These are phyloP conservation scores for Phaethon lepturus DNA, from an alignment of 2,113 vertebrate species.

Conservation along the genomic window DNA sequence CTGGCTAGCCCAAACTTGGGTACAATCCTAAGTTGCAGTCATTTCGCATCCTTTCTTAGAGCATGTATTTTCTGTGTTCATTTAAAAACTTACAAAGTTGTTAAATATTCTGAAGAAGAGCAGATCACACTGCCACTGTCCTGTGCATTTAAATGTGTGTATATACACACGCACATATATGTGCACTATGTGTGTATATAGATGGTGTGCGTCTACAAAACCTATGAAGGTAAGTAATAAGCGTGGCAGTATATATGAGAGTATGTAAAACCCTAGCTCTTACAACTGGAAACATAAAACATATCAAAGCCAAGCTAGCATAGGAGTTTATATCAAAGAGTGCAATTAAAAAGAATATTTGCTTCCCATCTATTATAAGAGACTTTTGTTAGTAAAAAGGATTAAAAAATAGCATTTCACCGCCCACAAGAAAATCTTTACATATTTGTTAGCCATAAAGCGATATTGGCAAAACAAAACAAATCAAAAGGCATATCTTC, in stretches of 20 bases:
- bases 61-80: neutral
- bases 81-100: neutral
- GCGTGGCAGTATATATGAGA: neutral
- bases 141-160: neutral
- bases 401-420: neutral
- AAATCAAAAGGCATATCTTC: neutral
- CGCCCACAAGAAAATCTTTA: neutral
- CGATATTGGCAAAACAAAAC: neutral
- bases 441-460: neutral
- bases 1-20: neutral
- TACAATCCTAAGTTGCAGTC: neutral
- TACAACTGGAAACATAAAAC: neutral
- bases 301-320: neutral
- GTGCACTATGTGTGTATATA: neutral
- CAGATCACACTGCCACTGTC: neutral
- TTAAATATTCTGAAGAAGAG: neutral
- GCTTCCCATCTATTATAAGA: neutral
- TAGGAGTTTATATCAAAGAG: neutral
- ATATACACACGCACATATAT: neutral
- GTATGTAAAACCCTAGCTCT: neutral
- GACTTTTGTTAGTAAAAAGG: neutral
- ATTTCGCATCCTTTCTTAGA: neutral
- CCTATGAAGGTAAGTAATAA: neutral
- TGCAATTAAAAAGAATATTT: neutral
- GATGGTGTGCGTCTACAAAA: neutral